These are phyloP conservation scores for Parasteatoda lunata DNA, from an alignment of 2,888 invertebrate species.

Conservation along the genomic window DNA sequence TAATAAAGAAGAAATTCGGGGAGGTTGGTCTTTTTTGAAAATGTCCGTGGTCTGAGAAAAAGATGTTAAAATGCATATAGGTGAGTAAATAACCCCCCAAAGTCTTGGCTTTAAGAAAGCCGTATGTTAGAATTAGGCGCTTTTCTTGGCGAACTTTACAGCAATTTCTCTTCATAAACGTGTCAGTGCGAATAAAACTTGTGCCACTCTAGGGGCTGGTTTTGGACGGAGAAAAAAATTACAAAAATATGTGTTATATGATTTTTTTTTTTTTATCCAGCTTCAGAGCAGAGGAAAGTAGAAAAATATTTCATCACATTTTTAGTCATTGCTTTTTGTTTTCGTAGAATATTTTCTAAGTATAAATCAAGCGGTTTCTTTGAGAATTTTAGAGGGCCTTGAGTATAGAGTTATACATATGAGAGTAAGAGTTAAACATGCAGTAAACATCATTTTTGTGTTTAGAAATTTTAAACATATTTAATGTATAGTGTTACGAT, in stretches of 20 bases:
- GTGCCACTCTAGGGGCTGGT: constrained; percentile 22
- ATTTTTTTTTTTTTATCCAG: neutral
- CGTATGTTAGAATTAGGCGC: constrained; percentile 49
- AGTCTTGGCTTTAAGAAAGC: constrained; percentile 22
- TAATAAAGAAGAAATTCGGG: constrained; percentile 1
- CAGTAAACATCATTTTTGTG: no score
- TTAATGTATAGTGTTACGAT: no score
- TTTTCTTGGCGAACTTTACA: constrained; percentile 42
- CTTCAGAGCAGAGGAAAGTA: neutral
- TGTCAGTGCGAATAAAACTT: constrained; percentile 51
- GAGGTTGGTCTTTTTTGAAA: neutral
- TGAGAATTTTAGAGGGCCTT: no score
- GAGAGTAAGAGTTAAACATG: no score
- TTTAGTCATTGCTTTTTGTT: neutral
- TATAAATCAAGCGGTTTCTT: neutral
- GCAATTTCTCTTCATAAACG: constrained; percentile 53
- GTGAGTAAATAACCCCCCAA: neutral
- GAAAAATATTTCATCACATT: neutral
- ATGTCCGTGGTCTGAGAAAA: neutral
- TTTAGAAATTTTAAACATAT: no score
- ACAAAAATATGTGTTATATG: neutral
- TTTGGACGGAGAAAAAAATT: constrained; percentile 9
- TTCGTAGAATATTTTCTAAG: neutral
- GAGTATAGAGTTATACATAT: no score
- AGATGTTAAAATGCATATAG: neutral